Base-by-base conservation (phyloP, 1,140 invertebrate genomes). In the Anoplolepis gracilipes region DNA sequence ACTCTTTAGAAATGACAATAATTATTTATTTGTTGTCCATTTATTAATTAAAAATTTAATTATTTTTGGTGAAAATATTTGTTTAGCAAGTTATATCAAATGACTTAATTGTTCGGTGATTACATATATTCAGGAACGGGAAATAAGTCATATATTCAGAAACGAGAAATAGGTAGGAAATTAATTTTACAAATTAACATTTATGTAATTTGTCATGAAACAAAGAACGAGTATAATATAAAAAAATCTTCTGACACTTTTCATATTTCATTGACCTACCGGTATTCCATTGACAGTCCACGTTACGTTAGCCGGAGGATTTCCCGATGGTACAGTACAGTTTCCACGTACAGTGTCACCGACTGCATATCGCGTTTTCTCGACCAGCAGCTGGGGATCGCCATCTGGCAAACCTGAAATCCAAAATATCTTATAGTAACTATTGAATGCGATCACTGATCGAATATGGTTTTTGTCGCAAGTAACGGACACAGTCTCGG, bases 231-330 rank as follows among this genome's bases (percentile, higher is more conserved):
- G 28, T 72, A 72, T 8, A 46, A 2, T 67, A 25, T 22, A 30
- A 8, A 13, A n/a, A 30, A 42, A 25, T 55, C 30, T 11, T 39
- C 19, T 22, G 30, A 76, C 25, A 79, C 42, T 88, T 86, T 86
- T 65, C 49, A 42, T 61, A 85, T 90, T 65, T 46, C n/a, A 88
- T 86, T 82, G 81, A 94, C 95, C 92, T 95, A 98, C 97, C 96
- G 96, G 96, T 93, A 96, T 96, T 90, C 96, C 97, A 93, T 98
- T 98, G 89, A 98, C 96, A 70, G 96, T 96, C 97, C 97, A 98
- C 59, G 97, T 97, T 76, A 98, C 95, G 94, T 98, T 98, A 22
- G 97, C 97, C 2, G 97, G 95, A 25, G 97, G 97, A 91, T 96
- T 96, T 22, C 97, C 96, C 7, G 97, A 96, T 42, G 97, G 96